Base-by-base conservation (phyloP, 1,140 invertebrate species). In the Eueides isabella region DNA sequence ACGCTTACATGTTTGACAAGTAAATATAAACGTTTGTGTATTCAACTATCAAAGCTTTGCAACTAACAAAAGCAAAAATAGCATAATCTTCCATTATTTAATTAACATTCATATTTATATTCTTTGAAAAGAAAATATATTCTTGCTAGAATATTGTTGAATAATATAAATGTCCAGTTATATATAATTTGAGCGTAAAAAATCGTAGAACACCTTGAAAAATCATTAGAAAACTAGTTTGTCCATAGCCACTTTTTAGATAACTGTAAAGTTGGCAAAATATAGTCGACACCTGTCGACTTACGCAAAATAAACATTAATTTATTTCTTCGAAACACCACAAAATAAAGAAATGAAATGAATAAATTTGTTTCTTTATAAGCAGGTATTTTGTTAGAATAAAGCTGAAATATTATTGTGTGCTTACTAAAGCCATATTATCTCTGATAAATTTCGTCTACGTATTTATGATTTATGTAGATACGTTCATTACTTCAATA, bases 191-290 rank as follows among this genome's bases (percentile, higher is more conserved):
- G 16, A 71, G 31, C 69, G 69, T 55, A 61, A 71, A 62, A 76
- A 71, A 77, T 19, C 62, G 63, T 70, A 65, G 67, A 28, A 70
- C 63, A 74, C 67, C 71, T 68, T 77, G 64, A 67, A 61, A 35
- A 67, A 74, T 63, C 55, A 70, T 48, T 70, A 62, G 41, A 74
- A 68, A 77, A 77, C 76, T 35, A 66, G 75, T 74, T 70, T 67
- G 28, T 63, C 44, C 68, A 65, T 69, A 62, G 30, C 14, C 41
- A 71, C 26, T 55, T 55, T 23, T 55, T 26, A 55, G 48, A 55
- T 55, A 70, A 67, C 62, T 71, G 23, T 71, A 38, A 70, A 62
- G 64, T 77, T 55, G 23, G 44, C 71, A 67, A 72, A 72, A 65
- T 72, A 26, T 72, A 55, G 48, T 23, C 48, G 48, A 55, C 48